Evolutionary conservation across 2,888 invertebrate genomes (phyloP).

Genomic region (Megaustenia siamemsis): DNA sequence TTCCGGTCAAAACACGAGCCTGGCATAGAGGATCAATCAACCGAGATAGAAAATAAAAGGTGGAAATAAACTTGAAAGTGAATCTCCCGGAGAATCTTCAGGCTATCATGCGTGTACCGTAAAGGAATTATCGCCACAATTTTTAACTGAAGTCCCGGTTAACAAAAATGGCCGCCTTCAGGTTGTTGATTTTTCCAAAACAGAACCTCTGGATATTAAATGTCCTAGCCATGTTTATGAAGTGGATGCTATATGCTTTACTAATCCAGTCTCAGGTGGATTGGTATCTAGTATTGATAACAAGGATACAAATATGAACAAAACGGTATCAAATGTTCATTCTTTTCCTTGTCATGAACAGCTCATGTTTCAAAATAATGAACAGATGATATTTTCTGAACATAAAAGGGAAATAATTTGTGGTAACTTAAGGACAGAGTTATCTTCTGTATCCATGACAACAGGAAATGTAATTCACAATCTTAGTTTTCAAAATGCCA

Average conservation of each 20-base stretch:
- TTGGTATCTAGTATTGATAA: neutral
- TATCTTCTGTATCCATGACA: neutral
- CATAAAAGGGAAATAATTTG: neutral
- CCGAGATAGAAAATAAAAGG: neutral
- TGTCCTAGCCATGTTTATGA: slow-evolving; percentile 5
- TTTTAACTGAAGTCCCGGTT: neutral
- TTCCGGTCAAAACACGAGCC: too few species aligned
- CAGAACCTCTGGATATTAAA: slow-evolving; percentile 31
- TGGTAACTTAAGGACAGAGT: neutral
- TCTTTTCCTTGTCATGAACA: neutral
- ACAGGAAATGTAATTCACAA: neutral
- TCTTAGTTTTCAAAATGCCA: neutral
- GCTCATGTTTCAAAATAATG: neutral
- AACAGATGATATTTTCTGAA: neutral
- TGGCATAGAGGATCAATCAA: neutral
- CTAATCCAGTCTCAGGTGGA: neutral
- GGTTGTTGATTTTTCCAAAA: slow-evolving; percentile 43
- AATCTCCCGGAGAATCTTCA: neutral
- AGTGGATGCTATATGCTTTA: neutral
- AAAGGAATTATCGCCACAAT: neutral
- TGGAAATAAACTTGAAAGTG: neutral
- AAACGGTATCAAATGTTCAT: neutral
- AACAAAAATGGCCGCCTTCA: slow-evolving; percentile 33
- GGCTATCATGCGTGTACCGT: neutral
- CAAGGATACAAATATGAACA: neutral